Conservation (phyloP, 2,113 vertebrate genomes). For the Albula glossodonta region DNA sequence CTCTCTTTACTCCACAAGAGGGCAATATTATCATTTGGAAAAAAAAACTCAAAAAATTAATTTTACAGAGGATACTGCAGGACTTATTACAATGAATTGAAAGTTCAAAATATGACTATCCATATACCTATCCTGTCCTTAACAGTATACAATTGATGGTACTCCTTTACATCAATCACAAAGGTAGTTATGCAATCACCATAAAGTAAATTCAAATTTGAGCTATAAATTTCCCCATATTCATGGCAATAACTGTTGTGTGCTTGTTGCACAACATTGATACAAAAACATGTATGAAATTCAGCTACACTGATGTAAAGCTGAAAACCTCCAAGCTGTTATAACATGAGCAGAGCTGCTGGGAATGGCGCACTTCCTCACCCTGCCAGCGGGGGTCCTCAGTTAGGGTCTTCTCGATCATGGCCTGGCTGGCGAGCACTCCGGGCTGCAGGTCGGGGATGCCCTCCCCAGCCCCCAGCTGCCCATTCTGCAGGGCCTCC, state of each 20-base stretch:
- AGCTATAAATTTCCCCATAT: too few species aligned
- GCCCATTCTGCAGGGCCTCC: slow-evolving; percentile 86
- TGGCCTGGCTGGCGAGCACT: slow-evolving; percentile 86
- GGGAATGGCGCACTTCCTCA: slow-evolving; percentile 36
- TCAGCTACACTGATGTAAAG: background rate
- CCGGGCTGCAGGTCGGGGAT: slow-evolving; percentile 85
- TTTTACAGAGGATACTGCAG: too few species aligned
- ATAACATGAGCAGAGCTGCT: background rate
- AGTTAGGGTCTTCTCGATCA: slow-evolving; percentile 88
- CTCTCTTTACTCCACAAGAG: background rate
- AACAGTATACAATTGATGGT: too few species aligned
- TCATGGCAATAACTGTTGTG: too few species aligned
- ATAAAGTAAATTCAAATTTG: too few species aligned
- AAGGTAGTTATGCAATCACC: background rate
- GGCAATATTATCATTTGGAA: background rate
- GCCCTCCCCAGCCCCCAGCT: slow-evolving; percentile 77
- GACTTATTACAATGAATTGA: too few species aligned
- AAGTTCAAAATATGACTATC: too few species aligned
- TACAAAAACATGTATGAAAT: too few species aligned
- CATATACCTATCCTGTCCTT: too few species aligned
- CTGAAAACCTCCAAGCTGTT: background rate
- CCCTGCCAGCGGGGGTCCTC: slow-evolving; percentile 92
- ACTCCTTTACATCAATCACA: background rate
- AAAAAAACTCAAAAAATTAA: background rate
- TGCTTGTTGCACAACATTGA: too few species aligned